Base-by-base conservation (phyloP, 2,113 vertebrate genomes). In the Raphicerus campestris region DNA sequence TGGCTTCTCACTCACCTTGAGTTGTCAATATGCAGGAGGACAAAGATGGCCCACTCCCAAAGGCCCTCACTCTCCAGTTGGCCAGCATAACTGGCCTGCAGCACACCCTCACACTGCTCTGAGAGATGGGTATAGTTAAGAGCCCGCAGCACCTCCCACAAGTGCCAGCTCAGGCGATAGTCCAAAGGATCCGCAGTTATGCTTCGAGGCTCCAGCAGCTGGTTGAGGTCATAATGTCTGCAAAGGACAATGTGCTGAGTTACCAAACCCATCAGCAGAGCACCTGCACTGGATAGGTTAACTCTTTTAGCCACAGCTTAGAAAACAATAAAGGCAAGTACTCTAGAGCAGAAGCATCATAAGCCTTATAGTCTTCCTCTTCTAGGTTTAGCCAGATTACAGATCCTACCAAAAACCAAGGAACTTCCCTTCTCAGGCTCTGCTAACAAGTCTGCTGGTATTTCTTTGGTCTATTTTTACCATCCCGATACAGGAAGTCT, bases 141-240 rank as follows among this genome's bases (percentile, higher is more conserved):
- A 47, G 99, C 99, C 70, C 99, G 98, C 0, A 99, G 98, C 80
- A 99, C 99, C 22, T 99, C 99, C 99, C 99, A 99, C 61, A 99
- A 98, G 98, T 99, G 99, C 99, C 99, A 99, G 89, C 99, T 99
- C 10, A 99, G 99, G 3, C 99, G 99, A 95, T 99, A 99, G 87
- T 99, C 99, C 98, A 99, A 98, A 7, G 99, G 99, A 97, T 99
- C 98, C 0, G 98, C 98, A 0, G 99, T 99, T 47, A 99, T n/a
- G 0, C 99, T 99, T 89, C 99, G 98, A n/a, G 99, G 99, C 9
- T 99, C 99, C 32, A 99, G 97, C 35, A 99, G 98, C 97, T 99
- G 99, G 84, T 99, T 99, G 3, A 99, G 99, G 58, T 99, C 99
- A 7, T 99, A 99, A 92, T 98, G 99, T 92, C 99, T 99, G 98